Percentiles rank a stretch among this genome's conserved stretches.
Evolutionary conservation across 2,113 vertebrate species (phyloP).

Genomic region (Sterna hirundo): DNA sequence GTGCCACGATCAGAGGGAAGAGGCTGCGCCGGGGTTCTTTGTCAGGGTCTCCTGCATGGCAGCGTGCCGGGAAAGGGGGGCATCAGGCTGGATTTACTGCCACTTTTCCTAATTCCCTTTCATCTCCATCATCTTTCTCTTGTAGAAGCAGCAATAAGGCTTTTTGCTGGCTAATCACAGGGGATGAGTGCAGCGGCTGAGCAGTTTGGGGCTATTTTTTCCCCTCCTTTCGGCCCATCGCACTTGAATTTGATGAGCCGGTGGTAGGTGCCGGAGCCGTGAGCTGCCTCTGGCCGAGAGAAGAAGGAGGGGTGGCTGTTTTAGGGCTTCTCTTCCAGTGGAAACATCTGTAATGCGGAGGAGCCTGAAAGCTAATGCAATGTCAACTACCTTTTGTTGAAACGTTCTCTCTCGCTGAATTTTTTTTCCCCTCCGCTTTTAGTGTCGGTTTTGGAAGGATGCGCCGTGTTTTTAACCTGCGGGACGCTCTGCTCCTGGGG

Average conservation of each 20-base stretch:
- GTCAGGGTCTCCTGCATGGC: not conserved
- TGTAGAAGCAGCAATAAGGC: not conserved
- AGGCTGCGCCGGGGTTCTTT: not conserved
- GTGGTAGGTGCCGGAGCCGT: not conserved
- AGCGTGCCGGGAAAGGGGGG: not conserved
- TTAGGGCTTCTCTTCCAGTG: conserved; percentile 14
- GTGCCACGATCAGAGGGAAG: fast-evolving
- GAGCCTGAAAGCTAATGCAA: not conserved
- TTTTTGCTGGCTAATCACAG: not conserved
- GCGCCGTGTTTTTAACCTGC: not conserved
- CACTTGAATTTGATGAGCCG: not conserved
- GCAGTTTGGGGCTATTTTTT: not conserved
- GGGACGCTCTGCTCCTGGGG: not conserved
- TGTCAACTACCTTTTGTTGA: conserved; percentile 30
- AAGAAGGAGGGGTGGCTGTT: not conserved
- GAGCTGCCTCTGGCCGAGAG: not conserved
- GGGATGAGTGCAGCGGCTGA: fast-evolving
- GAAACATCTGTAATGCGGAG: conserved; percentile 12
- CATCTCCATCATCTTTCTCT: fast-evolving
- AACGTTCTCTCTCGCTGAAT: not conserved
- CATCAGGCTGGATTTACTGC: not conserved
- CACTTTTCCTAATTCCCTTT: not conserved
- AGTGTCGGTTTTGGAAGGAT: not conserved
- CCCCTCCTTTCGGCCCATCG: not conserved
- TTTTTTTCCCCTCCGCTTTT: not conserved